Evolutionary conservation across 1,140 invertebrate species (phyloP).

Genomic region (Drosophila insularis): DNA sequence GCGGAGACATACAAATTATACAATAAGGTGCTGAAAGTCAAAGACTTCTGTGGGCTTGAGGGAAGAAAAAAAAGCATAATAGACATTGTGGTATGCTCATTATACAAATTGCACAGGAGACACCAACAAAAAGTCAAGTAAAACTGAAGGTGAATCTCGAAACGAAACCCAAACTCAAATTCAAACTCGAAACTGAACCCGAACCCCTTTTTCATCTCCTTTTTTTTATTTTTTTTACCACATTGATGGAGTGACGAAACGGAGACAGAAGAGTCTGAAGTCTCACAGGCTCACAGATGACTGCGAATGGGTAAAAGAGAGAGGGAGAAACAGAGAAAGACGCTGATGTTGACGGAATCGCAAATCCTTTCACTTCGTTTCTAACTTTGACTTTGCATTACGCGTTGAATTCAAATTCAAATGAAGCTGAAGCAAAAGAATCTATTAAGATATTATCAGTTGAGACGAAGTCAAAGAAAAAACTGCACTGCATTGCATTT

Average conservation of each 20-base stretch:
- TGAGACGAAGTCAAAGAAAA: conserved; percentile 13
- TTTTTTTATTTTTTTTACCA: conserved; percentile 1
- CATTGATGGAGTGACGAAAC: conserved; percentile 12
- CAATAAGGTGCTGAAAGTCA: conserved; percentile 77
- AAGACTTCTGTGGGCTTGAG: conserved; percentile 53
- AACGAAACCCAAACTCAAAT: not conserved
- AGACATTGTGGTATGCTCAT: conserved; percentile 59
- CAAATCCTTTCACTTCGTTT: conserved; percentile 17
- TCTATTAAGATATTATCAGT: conserved; percentile 78
- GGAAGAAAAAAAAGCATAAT: conserved; percentile 35
- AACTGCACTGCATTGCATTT: conserved; percentile 4
- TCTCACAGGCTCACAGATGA: not conserved
- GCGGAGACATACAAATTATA: conserved; percentile 19
- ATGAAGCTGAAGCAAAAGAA: conserved; percentile 64
- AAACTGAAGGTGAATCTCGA: conserved; percentile 11
- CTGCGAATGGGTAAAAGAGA: conserved; percentile 10
- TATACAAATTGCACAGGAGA: conserved; percentile 72
- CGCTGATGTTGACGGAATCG: conserved; percentile 60
- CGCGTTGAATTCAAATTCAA: conserved; percentile 71
- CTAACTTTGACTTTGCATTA: conserved; percentile 12
- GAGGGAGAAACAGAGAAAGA: not conserved
- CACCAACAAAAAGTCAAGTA: conserved; percentile 25
- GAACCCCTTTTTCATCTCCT: not conserved
- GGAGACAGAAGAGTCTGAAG: no score
- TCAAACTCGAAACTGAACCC: not conserved